These are phyloP conservation scores for Mamestra configurata DNA, from an alignment of 1,140 invertebrate species.

Conservation along the genomic window DNA sequence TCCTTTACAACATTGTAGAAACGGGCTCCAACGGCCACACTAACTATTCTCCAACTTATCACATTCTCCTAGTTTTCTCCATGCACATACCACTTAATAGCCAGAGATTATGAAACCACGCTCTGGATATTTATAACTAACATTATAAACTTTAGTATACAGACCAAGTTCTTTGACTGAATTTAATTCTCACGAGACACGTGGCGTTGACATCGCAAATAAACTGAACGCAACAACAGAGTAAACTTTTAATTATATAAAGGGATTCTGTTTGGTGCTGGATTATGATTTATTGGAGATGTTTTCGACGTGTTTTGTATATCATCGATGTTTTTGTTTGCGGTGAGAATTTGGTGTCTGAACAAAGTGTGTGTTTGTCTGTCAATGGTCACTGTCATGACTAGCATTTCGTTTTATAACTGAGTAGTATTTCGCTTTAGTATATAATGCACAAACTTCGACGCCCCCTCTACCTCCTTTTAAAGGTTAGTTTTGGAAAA, in stretches of 20 bases:
- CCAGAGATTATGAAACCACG: conserved; percentile 30
- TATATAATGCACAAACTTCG: no score
- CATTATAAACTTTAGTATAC: conserved; percentile 23
- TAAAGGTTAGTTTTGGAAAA: no score
- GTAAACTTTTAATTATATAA: conserved; percentile 44
- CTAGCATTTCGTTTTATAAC: neutral
- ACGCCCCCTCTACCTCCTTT: no score
- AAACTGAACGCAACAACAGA: conserved; percentile 41
- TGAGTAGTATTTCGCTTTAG: no score
- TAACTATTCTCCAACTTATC: conserved; percentile 26
- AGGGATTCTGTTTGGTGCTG: conserved; percentile 20
- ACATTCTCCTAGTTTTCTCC: conserved; percentile 37
- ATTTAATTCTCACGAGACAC: conserved; percentile 50
- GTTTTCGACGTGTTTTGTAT: conserved; percentile 20
- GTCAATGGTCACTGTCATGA: no score
- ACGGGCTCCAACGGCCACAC: neutral
- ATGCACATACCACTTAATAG: conserved; percentile 23
- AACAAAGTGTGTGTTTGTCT: neutral
- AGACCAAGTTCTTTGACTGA: conserved; percentile 46
- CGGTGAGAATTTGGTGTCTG: neutral
- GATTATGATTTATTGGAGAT: conserved; percentile 36
- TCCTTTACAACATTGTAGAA: conserved; percentile 29
- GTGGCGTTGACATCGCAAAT: conserved; percentile 50
- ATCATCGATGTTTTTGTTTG: conserved; percentile 22
- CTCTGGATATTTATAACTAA: conserved; percentile 1